A percentile compares a stretch with the other conserved stretches of the same genome.
Conservation (phyloP, 2,888 invertebrate species). For the Cistogaster globosa region DNA sequence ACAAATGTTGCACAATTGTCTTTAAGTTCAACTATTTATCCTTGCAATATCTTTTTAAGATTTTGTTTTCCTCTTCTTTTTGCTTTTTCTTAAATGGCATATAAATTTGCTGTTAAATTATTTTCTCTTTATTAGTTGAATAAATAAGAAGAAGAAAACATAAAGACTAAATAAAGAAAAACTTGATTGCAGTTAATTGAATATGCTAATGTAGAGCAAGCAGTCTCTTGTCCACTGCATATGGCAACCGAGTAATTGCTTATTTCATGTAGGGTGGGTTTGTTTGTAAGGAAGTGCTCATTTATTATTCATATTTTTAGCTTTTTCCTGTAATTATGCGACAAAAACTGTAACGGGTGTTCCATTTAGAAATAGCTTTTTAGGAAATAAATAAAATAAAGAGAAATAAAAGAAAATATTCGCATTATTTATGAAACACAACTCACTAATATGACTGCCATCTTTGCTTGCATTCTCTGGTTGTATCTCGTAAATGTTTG, state of each 20-base stretch:
- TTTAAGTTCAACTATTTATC: constrained; percentile 34
- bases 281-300: constrained; percentile 39
- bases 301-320: constrained; percentile 66
- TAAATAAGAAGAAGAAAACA: not conserved
- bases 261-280: not conserved
- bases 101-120: not conserved
- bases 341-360: constrained; percentile 45
- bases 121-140: constrained; percentile 6
- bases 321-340: constrained; percentile 65
- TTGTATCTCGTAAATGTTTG: too few species aligned
- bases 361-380: too few species aligned
- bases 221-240: not conserved
- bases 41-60: not conserved
- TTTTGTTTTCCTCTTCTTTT: constrained; percentile 1
- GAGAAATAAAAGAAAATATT: too few species aligned
- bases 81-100: not conserved
- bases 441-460: too few species aligned
- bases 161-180: not conserved
- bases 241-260: not conserved
- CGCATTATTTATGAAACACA: too few species aligned
- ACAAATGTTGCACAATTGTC: constrained; percentile 26
- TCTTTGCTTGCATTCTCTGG: too few species aligned
- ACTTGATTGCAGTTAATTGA: constrained; percentile 54
- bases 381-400: too few species aligned
- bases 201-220: constrained; percentile 27